These are phyloP conservation scores for Hippocampus barbouri DNA, from an alignment of 2,113 vertebrate genomes.

Conservation along the genomic window DNA sequence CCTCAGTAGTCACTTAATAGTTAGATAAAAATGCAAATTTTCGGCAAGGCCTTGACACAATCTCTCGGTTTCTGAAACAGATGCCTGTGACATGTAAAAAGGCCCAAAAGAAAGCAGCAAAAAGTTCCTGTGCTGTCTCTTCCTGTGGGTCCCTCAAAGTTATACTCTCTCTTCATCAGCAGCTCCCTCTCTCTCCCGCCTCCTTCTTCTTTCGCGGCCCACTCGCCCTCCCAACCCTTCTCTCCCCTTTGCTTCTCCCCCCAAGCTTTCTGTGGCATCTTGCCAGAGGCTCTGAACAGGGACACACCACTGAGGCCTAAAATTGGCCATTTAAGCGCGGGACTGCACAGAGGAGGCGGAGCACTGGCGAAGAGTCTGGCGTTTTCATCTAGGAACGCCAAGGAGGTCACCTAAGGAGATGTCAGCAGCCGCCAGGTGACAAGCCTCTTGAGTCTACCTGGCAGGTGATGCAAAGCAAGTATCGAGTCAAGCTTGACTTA, in stretches of 20 bases:
- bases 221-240: constrained; percentile 33
- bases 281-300: constrained; percentile 56
- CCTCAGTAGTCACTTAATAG: constrained; percentile 23
- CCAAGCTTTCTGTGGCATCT: constrained; percentile 44
- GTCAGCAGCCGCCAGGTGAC: constrained; percentile 24
- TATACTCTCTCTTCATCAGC: constrained; percentile 37
- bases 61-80: background rate
- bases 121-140: constrained; percentile 50
- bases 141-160: constrained; percentile 47
- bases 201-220: constrained; percentile 37
- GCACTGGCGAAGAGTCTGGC: constrained; percentile 29
- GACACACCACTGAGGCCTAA: constrained; percentile 53
- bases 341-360: constrained; percentile 42
- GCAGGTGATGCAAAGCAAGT: constrained; percentile 24
- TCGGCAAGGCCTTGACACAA: constrained; percentile 2
- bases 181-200: constrained; percentile 20
- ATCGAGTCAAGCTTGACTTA: background rate
- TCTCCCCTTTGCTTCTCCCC: constrained; percentile 41
- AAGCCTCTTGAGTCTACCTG: constrained; percentile 9
- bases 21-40: constrained; percentile 48
- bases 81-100: constrained; percentile 23
- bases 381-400: constrained; percentile 40
- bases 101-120: constrained; percentile 31
- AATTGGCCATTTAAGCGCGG: constrained; percentile 61
- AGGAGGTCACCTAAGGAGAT: constrained; percentile 27